Evolutionary conservation across 2,888 invertebrate species (phyloP).

Genomic region (Melieria picta): DNA sequence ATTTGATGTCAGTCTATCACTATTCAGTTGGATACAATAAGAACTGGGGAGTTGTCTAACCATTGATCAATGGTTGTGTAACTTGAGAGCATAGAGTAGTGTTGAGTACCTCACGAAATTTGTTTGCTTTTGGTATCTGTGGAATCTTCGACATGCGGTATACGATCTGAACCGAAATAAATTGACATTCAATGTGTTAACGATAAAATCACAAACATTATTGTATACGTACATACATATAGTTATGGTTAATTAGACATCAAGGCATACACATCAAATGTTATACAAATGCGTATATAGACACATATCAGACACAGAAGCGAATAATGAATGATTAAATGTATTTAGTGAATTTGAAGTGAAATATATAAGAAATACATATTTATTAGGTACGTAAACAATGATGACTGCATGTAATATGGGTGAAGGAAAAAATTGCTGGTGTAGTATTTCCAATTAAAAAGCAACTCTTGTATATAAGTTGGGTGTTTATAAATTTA

Average conservation of each 20-base stretch:
- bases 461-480: constrained; percentile 15
- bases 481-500: constrained; percentile 6
- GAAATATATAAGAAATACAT: neutral
- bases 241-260: too few relatives aligned
- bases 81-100: too few relatives aligned
- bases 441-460: too few relatives aligned
- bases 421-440: too few relatives aligned
- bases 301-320: neutral
- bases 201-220: constrained; percentile 4
- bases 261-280: too few relatives aligned
- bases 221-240: constrained; percentile 26
- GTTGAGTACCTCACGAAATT: constrained; percentile 46
- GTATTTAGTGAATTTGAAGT: neutral
- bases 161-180: constrained; percentile 47
- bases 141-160: constrained; percentile 51
- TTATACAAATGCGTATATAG: neutral
- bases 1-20: too few relatives aligned
- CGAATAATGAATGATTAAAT: constrained; percentile 6
- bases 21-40: too few relatives aligned
- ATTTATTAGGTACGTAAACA: neutral
- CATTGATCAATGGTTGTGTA: too few relatives aligned
- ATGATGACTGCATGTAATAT: neutral
- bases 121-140: constrained; percentile 45
- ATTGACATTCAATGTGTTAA: constrained; percentile 23
- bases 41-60: too few relatives aligned